These are phyloP conservation scores for Heloderma charlesbogerti DNA, from an alignment of 2,113 vertebrate species.

Conservation along the genomic window DNA sequence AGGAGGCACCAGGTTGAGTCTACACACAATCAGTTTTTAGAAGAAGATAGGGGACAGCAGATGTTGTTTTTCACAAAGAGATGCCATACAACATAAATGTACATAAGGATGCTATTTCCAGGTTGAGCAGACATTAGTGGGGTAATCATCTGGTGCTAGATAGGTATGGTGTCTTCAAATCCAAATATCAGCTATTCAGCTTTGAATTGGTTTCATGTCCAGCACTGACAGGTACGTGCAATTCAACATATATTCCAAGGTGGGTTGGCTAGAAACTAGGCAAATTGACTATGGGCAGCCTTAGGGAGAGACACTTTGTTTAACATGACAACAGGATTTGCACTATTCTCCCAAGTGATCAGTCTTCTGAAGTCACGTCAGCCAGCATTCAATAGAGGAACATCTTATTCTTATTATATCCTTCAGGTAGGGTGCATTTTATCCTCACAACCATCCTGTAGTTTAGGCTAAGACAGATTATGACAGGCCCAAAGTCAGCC, in stretches of 20 bases:
- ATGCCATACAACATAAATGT: too few species aligned
- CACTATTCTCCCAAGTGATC: not conserved
- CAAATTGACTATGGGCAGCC: not conserved
- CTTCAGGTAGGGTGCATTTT: not conserved
- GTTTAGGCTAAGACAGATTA: not conserved
- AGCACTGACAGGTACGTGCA: not conserved
- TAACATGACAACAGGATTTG: not conserved
- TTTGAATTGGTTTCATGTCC: not conserved
- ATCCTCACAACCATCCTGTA: too few species aligned
- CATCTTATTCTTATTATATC: not conserved
- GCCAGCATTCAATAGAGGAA: not conserved
- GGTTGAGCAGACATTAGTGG: not conserved
- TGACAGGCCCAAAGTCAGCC: not conserved
- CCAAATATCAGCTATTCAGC: not conserved
- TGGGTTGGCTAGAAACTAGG: not conserved
- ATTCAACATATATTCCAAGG: not conserved
- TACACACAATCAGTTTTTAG: not conserved
- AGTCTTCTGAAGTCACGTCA: not conserved
- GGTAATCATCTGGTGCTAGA: not conserved
- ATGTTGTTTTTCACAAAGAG: too few species aligned
- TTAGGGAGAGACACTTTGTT: not conserved
- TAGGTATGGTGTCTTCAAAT: not conserved
- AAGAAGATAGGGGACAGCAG: not conserved
- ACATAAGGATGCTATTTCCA: not conserved
- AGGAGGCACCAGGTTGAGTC: too few species aligned